These are phyloP conservation scores for Neodiprion lecontei DNA, from an alignment of 1,140 invertebrate genomes.

Conservation along the genomic window DNA sequence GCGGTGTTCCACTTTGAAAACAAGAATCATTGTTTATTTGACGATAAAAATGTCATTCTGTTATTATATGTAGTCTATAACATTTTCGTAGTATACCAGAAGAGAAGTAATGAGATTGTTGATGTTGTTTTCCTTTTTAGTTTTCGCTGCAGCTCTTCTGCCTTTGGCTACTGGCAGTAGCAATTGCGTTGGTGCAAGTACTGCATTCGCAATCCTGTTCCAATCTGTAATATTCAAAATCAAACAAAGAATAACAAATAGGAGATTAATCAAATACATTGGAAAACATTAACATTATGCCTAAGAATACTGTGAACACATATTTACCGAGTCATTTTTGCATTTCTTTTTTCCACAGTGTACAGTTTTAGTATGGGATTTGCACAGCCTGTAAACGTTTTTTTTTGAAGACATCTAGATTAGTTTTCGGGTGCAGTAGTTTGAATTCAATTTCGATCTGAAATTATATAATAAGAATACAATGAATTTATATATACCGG, in stretches of 20 bases:
- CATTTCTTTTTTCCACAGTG: background rate
- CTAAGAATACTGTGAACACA: background rate
- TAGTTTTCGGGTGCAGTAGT: background rate
- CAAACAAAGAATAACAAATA: background rate
- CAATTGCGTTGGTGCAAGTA: constrained; percentile 7
- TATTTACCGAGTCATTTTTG: background rate
- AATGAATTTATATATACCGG: background rate
- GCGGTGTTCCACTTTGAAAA: background rate
- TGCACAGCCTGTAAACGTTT: background rate
- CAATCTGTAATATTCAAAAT: constrained; percentile 4
- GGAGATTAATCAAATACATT: background rate
- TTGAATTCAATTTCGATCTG: background rate
- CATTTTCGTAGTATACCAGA: background rate
- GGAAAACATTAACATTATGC: background rate
- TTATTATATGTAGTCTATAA: background rate
- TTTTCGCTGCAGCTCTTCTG: background rate
- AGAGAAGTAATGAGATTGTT: constrained; percentile 8
- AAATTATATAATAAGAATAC: background rate
- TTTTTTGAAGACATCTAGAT: background rate
- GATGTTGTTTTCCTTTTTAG: constrained; percentile 3
- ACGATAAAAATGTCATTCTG: background rate
- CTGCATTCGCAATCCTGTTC: background rate
- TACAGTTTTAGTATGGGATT: background rate
- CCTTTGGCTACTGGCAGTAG: background rate
- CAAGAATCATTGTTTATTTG: background rate